Evolutionary conservation across 1,140 invertebrate species (phyloP).

Genomic region (Drosophila carrolli): DNA sequence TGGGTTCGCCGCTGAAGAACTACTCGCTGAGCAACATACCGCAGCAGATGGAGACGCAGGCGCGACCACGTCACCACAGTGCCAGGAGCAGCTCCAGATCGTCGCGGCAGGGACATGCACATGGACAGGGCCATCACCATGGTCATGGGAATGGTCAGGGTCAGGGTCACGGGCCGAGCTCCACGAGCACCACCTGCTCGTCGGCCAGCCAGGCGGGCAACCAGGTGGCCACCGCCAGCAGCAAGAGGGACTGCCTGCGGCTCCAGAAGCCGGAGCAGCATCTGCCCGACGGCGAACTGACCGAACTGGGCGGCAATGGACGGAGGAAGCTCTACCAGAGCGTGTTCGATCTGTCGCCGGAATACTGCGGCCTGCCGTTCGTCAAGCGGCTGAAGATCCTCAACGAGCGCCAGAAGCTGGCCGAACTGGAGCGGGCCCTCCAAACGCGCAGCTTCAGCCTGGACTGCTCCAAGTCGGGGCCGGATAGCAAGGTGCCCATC

Average conservation of each 20-base stretch:
- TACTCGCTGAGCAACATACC: constrained; percentile 75
- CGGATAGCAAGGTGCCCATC: constrained; percentile 86
- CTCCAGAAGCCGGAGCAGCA: constrained; percentile 66
- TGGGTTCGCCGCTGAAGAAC: constrained; percentile 69
- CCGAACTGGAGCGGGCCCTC: constrained; percentile 90
- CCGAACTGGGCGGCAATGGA: constrained; percentile 19
- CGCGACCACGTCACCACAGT: constrained; percentile 42
- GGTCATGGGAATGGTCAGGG: constrained; percentile 21
- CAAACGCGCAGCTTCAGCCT: constrained; percentile 91
- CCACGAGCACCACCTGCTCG: constrained; percentile 52
- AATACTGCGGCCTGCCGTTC: constrained; percentile 94
- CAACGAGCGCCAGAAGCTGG: constrained; percentile 94
- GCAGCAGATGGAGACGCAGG: constrained; percentile 56
- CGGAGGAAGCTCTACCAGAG: constrained; percentile 85
- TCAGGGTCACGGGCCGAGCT: constrained; percentile 13
- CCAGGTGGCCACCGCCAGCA: constrained; percentile 17
- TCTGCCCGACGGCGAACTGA: constrained; percentile 42
- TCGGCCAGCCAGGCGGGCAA: constrained; percentile 25
- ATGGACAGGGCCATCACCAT: constrained; percentile 31
- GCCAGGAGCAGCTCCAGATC: constrained; percentile 58
- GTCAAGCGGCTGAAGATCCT: constrained; percentile 95
- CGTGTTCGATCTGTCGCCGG: constrained; percentile 94
- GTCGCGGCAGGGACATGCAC: constrained; percentile 37
- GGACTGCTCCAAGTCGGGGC: constrained; percentile 89
- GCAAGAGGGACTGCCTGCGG: constrained; percentile 47